Conservation (phyloP, 2,113 vertebrate genomes). For the Thunnus maccoyii region DNA sequence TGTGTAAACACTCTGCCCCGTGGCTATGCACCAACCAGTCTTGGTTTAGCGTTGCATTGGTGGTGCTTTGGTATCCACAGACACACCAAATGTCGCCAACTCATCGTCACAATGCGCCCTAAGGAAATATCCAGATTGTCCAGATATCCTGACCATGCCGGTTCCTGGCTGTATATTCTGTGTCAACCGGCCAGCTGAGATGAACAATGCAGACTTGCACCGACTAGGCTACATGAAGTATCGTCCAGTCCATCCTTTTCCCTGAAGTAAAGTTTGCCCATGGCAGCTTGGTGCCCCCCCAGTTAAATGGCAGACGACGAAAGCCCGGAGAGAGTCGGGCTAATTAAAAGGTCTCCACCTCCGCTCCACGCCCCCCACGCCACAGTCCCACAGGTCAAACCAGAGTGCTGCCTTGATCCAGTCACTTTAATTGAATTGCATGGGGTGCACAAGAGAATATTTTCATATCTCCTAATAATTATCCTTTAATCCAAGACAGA, state of each 20-base stretch:
- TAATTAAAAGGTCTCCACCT: slow-evolving; percentile 70
- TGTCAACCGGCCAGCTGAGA: not conserved
- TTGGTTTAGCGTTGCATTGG: slow-evolving; percentile 17
- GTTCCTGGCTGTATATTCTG: not conserved
- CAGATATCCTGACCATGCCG: slow-evolving; percentile 3
- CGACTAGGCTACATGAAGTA: not conserved
- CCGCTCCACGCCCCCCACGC: slow-evolving; percentile 36
- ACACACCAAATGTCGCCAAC: slow-evolving; percentile 38
- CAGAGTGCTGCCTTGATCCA: slow-evolving; percentile 46
- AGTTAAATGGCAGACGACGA: slow-evolving; percentile 49
- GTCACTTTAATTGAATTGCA: slow-evolving; percentile 56
- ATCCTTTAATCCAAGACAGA: slow-evolving; percentile 30
- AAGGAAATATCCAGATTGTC: slow-evolving; percentile 13
- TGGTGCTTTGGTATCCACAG: slow-evolving; percentile 47
- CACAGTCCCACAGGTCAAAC: slow-evolving; percentile 63
- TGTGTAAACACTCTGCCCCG: slow-evolving; percentile 23
- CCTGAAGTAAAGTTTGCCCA: slow-evolving; percentile 73
- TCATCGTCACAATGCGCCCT: slow-evolving; percentile 17
- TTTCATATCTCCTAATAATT: slow-evolving; percentile 44
- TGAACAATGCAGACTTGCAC: slow-evolving; percentile 20
- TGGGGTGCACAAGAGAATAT: not conserved
- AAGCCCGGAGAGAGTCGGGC: slow-evolving; percentile 44
- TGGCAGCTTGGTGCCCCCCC: slow-evolving; percentile 32
- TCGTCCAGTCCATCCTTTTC: not conserved
- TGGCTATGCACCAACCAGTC: slow-evolving; percentile 22